These are phyloP conservation scores for Cylloceria caligata DNA, from an alignment of 2,888 invertebrate species.

Conservation along the genomic window DNA sequence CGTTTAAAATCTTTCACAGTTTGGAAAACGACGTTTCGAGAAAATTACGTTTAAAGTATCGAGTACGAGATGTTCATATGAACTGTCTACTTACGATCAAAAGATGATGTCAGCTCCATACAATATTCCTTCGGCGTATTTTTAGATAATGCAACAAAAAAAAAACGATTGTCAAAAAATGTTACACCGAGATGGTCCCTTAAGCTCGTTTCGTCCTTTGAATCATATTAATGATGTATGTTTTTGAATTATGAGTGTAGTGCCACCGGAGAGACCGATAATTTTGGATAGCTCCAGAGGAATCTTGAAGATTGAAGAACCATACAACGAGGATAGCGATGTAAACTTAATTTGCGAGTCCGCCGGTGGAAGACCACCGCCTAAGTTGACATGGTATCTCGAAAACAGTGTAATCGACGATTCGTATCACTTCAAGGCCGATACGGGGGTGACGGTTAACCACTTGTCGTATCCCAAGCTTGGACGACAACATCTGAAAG, in stretches of 20 bases:
- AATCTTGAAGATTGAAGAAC: constrained; percentile 90
- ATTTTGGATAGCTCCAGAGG: constrained; percentile 90
- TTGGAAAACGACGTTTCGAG: too few relatives aligned
- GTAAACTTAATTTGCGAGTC: constrained; percentile 94
- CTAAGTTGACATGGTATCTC: constrained; percentile 93
- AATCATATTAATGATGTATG: neutral
- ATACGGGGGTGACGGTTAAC: constrained; percentile 91
- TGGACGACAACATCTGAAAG: constrained; percentile 93
- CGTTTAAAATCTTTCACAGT: too few relatives aligned
- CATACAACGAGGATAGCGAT: constrained; percentile 94
- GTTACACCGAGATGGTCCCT: too few relatives aligned
- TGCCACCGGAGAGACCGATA: constrained; percentile 92
- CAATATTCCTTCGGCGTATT: too few relatives aligned
- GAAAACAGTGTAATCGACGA: constrained; percentile 94
- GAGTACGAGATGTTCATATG: too few relatives aligned
- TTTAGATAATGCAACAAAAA: too few relatives aligned
- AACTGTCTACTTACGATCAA: too few relatives aligned
- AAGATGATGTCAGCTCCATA: too few relatives aligned
- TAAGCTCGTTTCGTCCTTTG: too few relatives aligned
- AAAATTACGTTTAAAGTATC: too few relatives aligned
- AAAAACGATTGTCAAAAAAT: too few relatives aligned
- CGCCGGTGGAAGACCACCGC: constrained; percentile 92
- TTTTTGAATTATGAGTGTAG: constrained; percentile 85
- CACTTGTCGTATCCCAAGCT: constrained; percentile 92
- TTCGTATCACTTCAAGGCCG: constrained; percentile 89